These are phyloP conservation scores for Stichodactyla mertensii DNA, from an alignment of 64 coral and sea anemone species.

Conservation along the genomic window DNA sequence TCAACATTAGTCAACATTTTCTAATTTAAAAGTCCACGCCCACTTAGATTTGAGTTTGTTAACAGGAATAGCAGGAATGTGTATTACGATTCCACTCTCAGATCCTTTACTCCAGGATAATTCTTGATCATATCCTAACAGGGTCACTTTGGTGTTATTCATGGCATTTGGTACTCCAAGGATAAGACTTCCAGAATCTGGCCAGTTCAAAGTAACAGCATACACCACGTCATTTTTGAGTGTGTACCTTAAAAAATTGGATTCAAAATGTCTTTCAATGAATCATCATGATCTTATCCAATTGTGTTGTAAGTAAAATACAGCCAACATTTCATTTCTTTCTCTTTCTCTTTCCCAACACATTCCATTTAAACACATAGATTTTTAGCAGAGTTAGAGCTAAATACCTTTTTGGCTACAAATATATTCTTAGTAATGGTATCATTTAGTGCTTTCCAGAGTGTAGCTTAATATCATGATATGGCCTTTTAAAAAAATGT, in stretches of 20 bases:
- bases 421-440: no score
- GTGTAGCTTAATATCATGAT: no score
- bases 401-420: no score
- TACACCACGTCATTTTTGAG: constrained; percentile 14
- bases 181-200: constrained; percentile 32
- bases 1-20: constrained; percentile 34
- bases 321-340: no score
- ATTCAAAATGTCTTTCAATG: background rate
- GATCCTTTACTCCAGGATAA: constrained; percentile 45
- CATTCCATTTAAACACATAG: no score
- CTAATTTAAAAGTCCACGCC: constrained; percentile 63
- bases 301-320: background rate
- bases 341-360: no score
- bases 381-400: no score
- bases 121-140: constrained; percentile 54
- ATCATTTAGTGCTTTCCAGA: no score
- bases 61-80: constrained; percentile 51
- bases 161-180: constrained; percentile 34
- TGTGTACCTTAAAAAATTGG: background rate
- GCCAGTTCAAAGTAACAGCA: constrained; percentile 53
- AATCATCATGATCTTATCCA: background rate
- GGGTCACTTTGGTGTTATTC: constrained; percentile 29
- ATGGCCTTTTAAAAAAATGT: no score
- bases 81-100: constrained; percentile 29
- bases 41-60: constrained; percentile 64